Conservation (phyloP, 2,888 invertebrate species). For the Tuta absoluta region DNA sequence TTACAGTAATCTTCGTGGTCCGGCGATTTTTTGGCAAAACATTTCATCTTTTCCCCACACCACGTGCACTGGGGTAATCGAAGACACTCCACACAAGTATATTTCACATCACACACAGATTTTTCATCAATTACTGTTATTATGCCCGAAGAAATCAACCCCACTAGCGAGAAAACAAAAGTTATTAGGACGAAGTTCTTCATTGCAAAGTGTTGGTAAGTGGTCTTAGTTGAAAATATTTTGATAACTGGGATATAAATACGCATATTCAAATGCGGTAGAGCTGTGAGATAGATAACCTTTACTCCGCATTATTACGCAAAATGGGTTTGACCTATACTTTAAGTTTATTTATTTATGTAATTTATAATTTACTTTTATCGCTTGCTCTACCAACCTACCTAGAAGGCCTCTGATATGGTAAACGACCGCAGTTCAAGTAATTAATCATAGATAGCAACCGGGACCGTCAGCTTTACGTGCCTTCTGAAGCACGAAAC, state of each 20-base stretch:
- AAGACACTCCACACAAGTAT: constrained; percentile 63
- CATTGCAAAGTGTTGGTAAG: background rate
- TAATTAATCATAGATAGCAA: too few relatives aligned
- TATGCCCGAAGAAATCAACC: background rate
- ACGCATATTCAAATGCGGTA: constrained; percentile 48
- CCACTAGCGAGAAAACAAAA: background rate
- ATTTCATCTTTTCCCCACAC: constrained; percentile 61
- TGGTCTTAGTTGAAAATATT: background rate
- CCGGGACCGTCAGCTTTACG: too few relatives aligned
- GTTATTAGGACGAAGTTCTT: background rate
- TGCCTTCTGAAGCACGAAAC: too few relatives aligned
- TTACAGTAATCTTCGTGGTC: constrained; percentile 49
- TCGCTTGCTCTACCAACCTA: too few relatives aligned
- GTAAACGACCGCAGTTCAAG: too few relatives aligned
- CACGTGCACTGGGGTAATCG: constrained; percentile 67
- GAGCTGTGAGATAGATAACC: constrained; percentile 59
- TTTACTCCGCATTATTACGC: constrained; percentile 50
- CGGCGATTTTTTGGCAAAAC: constrained; percentile 56
- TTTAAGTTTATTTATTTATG: background rate
- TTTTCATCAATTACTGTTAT: constrained; percentile 49
- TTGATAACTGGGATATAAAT: constrained; percentile 22
- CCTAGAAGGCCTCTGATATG: too few relatives aligned
- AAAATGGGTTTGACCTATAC: constrained; percentile 38
- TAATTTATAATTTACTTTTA: background rate
- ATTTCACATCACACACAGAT: constrained; percentile 66